Evolutionary conservation across 2,797 vertebrate species (phyloP).

Genomic region (Octomys mimax): DNA sequence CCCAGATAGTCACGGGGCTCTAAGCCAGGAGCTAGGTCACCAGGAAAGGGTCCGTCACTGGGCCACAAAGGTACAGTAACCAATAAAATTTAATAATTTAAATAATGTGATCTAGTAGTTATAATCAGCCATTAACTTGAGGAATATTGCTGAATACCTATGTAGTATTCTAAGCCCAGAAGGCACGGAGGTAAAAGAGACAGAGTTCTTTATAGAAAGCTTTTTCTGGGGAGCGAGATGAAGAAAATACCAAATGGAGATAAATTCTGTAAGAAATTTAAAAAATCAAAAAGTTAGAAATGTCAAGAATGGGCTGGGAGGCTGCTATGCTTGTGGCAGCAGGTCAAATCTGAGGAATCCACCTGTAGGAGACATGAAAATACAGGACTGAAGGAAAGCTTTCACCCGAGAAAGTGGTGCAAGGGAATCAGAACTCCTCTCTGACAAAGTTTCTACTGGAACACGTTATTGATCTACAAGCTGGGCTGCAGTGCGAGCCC

Average conservation of each 20-base stretch:
- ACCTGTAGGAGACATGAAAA: background rate
- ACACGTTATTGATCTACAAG: too few relatives aligned
- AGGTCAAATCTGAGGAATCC: background rate
- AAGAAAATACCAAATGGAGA: background rate
- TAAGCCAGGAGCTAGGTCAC: background rate
- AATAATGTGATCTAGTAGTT: conserved; percentile 7
- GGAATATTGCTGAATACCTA: background rate
- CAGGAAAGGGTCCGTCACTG: background rate
- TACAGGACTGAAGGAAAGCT: background rate
- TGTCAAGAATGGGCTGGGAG: background rate
- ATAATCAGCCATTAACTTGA: conserved; percentile 34
- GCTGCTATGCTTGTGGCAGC: background rate
- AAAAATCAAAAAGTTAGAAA: background rate
- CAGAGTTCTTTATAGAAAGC: background rate
- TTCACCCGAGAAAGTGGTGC: too few relatives aligned
- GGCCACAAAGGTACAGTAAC: background rate
- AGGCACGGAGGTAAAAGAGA: background rate
- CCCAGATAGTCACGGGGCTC: background rate
- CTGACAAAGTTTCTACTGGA: too few relatives aligned
- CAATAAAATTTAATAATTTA: conserved; percentile 49
- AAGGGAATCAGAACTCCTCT: too few relatives aligned
- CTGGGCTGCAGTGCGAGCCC: too few relatives aligned
- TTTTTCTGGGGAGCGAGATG: background rate
- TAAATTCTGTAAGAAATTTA: conserved; percentile 47
- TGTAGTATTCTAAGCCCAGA: background rate